Evolutionary conservation across 2,888 invertebrate species (phyloP), one percentile per base, ranked within the genome.

Genomic region (Hyposoter dolosus): DNA sequence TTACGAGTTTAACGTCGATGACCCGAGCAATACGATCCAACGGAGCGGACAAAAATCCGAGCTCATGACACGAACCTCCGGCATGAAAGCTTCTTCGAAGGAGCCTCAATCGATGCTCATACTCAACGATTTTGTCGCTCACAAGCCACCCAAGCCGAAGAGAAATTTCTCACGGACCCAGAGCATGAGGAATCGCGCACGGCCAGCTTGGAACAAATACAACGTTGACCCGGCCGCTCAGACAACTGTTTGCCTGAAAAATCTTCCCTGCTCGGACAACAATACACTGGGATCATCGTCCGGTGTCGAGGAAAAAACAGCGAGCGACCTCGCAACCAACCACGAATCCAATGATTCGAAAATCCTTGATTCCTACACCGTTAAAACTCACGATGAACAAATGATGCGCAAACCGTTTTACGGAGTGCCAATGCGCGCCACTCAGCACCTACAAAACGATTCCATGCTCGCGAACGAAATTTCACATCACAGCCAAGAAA

Each of bases 101-200:
- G 92, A 90, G 23, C 93, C 93, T 6, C 92, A 93, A 17, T 92
- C 93, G 19, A 91, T 92, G 91, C 81, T 92, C 32, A 92, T 93
- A 40, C 68, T 93, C 9, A 95, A 93, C 90, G 94, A 91, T 88
- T 95, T 90, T 90, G 96, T 97, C 0, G 96, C 96, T 0, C 97
- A 97, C 89, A 97, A 97, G 90, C 97, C 97, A 0, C 97, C 97
- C 0, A 97, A 97, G 92, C 96, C 97, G 0, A 93, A 93, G 50
- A 88, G 92, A 76, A 93, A 91, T 72, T 92, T 92, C 0, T 88
- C 91, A 0, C 90, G 93, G 0, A 92, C 93, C 0, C 93, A 93
- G 68, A 93, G 93, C 32, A 93, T 93, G 93, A 88, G 93, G 17
- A 93, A 93, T 82, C 89, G 93, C 28, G 88, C 90, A 1, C 88